Conservation (phyloP, 2,113 vertebrate genomes). For the Rhinoptilus africanus region DNA sequence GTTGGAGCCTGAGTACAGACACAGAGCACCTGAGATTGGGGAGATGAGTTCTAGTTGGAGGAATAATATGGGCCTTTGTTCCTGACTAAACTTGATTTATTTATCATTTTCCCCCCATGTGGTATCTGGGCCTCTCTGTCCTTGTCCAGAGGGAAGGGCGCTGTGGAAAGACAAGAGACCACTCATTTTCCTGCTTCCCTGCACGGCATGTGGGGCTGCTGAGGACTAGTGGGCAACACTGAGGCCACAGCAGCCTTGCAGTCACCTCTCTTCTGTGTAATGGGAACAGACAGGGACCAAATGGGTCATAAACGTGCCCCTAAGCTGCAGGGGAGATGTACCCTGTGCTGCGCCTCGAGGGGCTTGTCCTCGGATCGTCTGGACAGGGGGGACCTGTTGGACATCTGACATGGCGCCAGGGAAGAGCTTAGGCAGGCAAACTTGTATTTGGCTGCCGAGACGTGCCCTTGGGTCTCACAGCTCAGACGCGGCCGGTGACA, state of each 20-base stretch:
- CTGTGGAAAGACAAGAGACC: fast-evolving
- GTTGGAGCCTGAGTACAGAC: not conserved
- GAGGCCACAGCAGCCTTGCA: not conserved
- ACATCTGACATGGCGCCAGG: not conserved
- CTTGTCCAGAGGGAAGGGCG: not conserved
- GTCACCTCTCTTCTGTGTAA: not conserved
- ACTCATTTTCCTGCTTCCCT: not conserved
- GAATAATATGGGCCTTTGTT: not conserved
- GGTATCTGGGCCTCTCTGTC: not conserved
- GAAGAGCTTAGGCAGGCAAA: not conserved
- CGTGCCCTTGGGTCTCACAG: not conserved
- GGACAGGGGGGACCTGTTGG: not conserved
- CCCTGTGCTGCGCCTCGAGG: not conserved
- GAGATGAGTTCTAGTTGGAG: not conserved
- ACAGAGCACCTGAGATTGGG: not conserved
- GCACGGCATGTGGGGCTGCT: not conserved
- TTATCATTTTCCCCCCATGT: fast-evolving
- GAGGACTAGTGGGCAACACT: not conserved
- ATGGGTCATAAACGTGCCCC: slow-evolving; percentile 14
- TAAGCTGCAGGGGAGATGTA: not conserved
- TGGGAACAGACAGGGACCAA: slow-evolving; percentile 5
- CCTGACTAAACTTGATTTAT: not conserved
- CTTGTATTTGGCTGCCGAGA: not conserved
- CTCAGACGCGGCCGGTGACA: not conserved
- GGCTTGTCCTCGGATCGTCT: not conserved